These are phyloP conservation scores for Astur gentilis DNA, from an alignment of 2,113 vertebrate genomes.

Conservation along the genomic window DNA sequence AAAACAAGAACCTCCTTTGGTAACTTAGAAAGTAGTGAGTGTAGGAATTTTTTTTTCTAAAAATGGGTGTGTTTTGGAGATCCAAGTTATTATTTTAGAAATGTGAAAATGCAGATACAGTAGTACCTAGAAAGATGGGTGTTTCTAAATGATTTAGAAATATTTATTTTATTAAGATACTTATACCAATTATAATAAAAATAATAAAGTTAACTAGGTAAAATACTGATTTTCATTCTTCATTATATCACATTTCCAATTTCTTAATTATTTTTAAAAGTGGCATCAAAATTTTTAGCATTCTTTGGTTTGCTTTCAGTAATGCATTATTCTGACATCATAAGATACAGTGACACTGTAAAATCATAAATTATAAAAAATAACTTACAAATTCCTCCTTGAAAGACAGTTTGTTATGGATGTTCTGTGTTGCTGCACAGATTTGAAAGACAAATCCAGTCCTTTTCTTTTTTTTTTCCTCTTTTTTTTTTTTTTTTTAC, in stretches of 20 bases:
- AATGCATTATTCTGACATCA: not conserved
- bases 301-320: not conserved
- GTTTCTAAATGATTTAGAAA: not conserved
- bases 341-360: not conserved
- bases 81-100: not conserved
- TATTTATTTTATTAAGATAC: not conserved
- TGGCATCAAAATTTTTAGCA: not conserved
- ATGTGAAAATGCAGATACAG: not conserved
- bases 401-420: not conserved
- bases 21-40: not conserved
- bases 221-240: not conserved
- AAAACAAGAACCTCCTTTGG: accelerated
- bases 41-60: not conserved
- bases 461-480: not conserved
- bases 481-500: not conserved
- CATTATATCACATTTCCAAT: accelerated
- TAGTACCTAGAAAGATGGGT: accelerated
- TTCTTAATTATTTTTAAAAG: not conserved
- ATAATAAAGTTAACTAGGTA: not conserved
- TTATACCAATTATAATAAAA: not conserved
- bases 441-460: not conserved
- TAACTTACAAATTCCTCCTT: not conserved
- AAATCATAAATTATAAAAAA: not conserved
- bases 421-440: not conserved
- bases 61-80: accelerated